Conservation (phyloP, 2,797 vertebrate genomes). For the Chanos chanos region DNA sequence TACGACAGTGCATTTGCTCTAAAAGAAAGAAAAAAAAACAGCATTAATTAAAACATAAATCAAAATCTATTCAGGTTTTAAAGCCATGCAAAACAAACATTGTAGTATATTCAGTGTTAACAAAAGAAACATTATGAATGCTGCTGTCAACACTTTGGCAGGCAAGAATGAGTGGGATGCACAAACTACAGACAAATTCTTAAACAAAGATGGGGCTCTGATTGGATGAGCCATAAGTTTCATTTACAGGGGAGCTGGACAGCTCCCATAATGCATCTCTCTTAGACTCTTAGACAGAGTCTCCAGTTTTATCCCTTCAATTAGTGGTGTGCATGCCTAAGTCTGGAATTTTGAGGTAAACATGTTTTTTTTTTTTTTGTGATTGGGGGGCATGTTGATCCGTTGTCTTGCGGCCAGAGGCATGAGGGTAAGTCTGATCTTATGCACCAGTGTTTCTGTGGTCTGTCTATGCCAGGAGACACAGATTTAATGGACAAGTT, state of each 20-base stretch:
- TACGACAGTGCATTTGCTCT: neutral
- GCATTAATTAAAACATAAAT: neutral
- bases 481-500: constrained; percentile 19
- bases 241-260: neutral
- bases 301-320: constrained; percentile 39
- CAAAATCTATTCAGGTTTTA: neutral
- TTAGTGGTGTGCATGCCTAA: constrained; percentile 32
- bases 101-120: too few species aligned
- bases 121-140: too few species aligned
- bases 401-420: constrained; percentile 33
- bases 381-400: constrained; percentile 31
- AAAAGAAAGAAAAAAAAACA: too few species aligned
- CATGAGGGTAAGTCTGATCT: constrained; percentile 6
- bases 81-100: too few species aligned
- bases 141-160: too few species aligned
- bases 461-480: constrained; percentile 46
- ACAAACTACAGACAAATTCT: too few species aligned
- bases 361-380: too few species aligned
- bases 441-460: constrained; percentile 24
- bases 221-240: too few species aligned
- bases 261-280: neutral
- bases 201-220: too few species aligned
- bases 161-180: constrained; percentile 20
- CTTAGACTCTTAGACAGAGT: neutral
- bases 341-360: constrained; percentile 37